Conservation (phyloP, 2,888 invertebrate species). For the Ophion costatus region DNA sequence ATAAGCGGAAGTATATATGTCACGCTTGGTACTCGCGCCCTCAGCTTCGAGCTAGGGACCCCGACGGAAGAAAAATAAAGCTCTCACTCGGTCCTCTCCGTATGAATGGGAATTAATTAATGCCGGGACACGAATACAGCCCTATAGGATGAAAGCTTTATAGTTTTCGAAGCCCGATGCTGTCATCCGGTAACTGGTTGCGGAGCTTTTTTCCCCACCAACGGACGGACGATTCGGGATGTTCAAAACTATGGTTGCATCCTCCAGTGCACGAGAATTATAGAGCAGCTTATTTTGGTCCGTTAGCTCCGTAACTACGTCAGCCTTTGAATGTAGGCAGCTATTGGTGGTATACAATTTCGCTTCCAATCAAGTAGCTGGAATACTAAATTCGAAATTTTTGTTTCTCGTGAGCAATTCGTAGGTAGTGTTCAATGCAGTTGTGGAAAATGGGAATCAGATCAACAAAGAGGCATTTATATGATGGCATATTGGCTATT, state of each 20-base stretch:
- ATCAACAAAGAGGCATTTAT: no score
- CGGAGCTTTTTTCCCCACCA: conserved; percentile 41
- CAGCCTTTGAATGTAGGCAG: no score
- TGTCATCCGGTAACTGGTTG: conserved; percentile 26
- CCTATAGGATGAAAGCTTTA: conserved; percentile 17
- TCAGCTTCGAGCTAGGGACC: conserved; percentile 33
- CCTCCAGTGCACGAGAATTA: neutral
- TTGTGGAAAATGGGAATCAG: no score
- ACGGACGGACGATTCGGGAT: conserved; percentile 39
- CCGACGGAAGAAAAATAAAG: conserved; percentile 48
- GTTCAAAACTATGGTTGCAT: conserved; percentile 3
- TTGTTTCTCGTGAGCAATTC: no score
- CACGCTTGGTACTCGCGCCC: conserved; percentile 9
- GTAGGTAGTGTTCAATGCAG: no score
- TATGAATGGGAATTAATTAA: conserved; percentile 64
- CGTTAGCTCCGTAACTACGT: neutral
- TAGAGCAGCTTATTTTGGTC: neutral
- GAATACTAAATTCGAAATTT: no score
- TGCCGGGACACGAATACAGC: conserved; percentile 40
- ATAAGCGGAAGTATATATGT: conserved; percentile 10
- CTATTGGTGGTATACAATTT: no score
- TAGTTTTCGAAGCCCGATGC: conserved; percentile 31
- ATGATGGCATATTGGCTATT: no score
- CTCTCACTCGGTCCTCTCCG: conserved; percentile 20
- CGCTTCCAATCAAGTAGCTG: no score